Evolutionary conservation across 2,113 vertebrate genomes (phyloP).

Genomic region (Lanius ludovicianus): DNA sequence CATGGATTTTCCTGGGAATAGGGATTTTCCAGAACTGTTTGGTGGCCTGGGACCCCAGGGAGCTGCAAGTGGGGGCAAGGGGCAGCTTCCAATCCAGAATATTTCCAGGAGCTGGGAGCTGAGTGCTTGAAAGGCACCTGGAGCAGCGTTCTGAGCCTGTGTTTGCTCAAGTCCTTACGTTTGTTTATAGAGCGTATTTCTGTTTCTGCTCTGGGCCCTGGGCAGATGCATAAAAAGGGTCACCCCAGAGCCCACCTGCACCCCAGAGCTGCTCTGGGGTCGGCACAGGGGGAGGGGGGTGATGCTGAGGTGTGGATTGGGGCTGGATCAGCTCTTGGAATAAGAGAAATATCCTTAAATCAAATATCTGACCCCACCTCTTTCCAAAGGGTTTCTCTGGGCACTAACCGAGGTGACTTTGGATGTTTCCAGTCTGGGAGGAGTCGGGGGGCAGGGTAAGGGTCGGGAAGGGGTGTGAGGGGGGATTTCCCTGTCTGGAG

Average conservation of each 20-base stretch:
- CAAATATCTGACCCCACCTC: accelerated
- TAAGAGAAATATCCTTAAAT: not conserved
- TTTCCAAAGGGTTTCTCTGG: not conserved
- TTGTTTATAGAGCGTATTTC: not conserved
- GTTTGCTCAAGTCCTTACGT: accelerated
- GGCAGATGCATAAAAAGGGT: not conserved
- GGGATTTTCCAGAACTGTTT: not conserved
- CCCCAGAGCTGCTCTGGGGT: not conserved
- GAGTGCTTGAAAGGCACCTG: not conserved
- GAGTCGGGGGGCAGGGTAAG: not conserved
- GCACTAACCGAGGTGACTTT: accelerated
- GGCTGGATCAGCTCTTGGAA: not conserved
- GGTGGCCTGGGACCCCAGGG: not conserved
- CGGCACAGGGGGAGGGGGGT: accelerated
- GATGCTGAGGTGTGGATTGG: accelerated
- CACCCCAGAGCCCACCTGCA: accelerated
- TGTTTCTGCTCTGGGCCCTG: not conserved
- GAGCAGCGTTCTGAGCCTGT: not conserved
- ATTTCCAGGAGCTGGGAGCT: not conserved
- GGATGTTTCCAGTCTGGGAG: not conserved
- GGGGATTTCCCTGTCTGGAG: not conserved
- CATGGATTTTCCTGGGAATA: accelerated
- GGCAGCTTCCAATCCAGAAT: not conserved
- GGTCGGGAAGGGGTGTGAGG: accelerated
- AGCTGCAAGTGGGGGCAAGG: not conserved